Evolutionary conservation across 2,113 vertebrate species (phyloP).

Genomic region (Salminus brasiliensis): DNA sequence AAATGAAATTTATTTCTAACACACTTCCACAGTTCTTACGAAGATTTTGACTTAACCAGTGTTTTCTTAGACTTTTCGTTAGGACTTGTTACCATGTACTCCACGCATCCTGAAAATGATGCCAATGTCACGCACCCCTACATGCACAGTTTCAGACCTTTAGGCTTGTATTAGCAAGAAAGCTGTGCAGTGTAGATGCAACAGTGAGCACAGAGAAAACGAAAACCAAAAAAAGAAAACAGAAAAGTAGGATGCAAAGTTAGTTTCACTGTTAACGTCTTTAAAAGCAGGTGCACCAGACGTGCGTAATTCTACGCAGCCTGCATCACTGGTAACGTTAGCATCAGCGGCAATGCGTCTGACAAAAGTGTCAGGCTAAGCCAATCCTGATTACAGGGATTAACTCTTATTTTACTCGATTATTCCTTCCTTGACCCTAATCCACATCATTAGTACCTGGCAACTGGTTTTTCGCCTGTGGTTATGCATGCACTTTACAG

Average conservation of each 20-base stretch:
- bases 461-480: background rate
- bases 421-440: slow-evolving; percentile 36
- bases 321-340: background rate
- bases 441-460: background rate
- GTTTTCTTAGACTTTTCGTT: too few species aligned
- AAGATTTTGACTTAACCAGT: too few species aligned
- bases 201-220: background rate
- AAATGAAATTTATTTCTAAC: too few species aligned
- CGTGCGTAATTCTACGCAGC: background rate
- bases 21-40: too few species aligned
- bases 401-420: slow-evolving; percentile 46
- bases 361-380: background rate
- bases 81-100: too few species aligned
- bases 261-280: slow-evolving; percentile 4
- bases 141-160: background rate
- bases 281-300: background rate
- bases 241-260: background rate
- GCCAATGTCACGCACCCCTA: too few species aligned
- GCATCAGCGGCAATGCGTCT: background rate
- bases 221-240: background rate
- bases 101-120: too few species aligned
- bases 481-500: background rate
- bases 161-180: background rate
- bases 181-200: background rate
- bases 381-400: slow-evolving; percentile 48